These are phyloP conservation scores for Drosophila bocki DNA, from an alignment of 1,140 invertebrate genomes.

Conservation along the genomic window DNA sequence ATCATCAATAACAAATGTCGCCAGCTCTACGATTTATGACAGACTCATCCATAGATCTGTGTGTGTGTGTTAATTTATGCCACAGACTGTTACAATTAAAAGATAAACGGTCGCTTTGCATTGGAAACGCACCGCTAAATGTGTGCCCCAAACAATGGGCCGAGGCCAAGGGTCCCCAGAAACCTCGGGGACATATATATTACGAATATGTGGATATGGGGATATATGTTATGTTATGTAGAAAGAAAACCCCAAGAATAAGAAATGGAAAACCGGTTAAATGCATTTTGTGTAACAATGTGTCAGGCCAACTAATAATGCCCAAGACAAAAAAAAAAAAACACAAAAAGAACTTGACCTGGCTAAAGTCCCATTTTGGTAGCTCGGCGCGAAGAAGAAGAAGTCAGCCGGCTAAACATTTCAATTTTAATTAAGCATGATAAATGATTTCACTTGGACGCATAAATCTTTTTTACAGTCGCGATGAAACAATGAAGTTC, in stretches of 20 bases:
- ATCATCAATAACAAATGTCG: slow-evolving; percentile 70
- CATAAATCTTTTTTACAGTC: slow-evolving; percentile 84
- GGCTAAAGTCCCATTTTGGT: slow-evolving; percentile 52
- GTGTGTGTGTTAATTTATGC: slow-evolving; percentile 71
- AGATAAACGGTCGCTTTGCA: slow-evolving; percentile 79
- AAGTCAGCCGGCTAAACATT: slow-evolving; percentile 79
- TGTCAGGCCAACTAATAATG: slow-evolving; percentile 72
- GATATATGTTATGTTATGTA: background rate
- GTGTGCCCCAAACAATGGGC: slow-evolving; percentile 40
- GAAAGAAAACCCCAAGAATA: slow-evolving; percentile 3
- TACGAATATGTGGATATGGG: background rate
- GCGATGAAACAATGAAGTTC: slow-evolving; percentile 83
- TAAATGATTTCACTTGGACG: slow-evolving; percentile 84
- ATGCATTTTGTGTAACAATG: slow-evolving; percentile 82
- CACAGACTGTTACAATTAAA: slow-evolving; percentile 80
- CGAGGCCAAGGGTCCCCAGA: slow-evolving; percentile 1
- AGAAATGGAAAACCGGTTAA: slow-evolving; percentile 69
- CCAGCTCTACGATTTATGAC: slow-evolving; percentile 73
- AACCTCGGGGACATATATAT: slow-evolving; percentile 11
- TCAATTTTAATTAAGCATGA: slow-evolving; percentile 85
- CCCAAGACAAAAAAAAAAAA: slow-evolving; percentile 18
- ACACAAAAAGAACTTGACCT: slow-evolving; percentile 43
- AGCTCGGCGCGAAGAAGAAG: slow-evolving; percentile 38
- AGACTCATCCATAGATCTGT: background rate
- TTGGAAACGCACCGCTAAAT: slow-evolving; percentile 78